Evolutionary conservation across 2,797 vertebrate species (phyloP).

Genomic region (Garrulus glandarius): DNA sequence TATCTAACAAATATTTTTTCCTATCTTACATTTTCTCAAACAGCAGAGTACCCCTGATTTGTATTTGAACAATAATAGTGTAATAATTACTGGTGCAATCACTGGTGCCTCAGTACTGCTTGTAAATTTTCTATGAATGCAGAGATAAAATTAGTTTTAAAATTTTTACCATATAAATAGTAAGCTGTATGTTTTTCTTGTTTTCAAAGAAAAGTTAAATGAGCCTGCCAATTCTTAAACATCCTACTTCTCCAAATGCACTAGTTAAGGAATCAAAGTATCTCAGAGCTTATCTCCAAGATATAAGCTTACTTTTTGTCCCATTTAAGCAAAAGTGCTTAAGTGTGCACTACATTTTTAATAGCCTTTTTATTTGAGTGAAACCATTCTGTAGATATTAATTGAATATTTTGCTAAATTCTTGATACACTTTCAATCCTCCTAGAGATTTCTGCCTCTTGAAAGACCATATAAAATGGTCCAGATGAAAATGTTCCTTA

Average conservation of each 20-base stretch:
- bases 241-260: background rate
- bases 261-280: background rate
- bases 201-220: background rate
- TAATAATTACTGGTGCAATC: background rate
- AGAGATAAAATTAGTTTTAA: background rate
- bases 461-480: background rate
- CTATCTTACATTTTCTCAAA: background rate
- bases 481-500: background rate
- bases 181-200: background rate
- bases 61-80: conserved; percentile 29
- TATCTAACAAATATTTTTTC: background rate
- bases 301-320: background rate
- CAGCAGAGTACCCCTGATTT: background rate
- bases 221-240: background rate
- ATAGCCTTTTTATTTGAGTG: background rate
- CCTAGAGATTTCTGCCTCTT: background rate
- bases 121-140: conserved; percentile 23
- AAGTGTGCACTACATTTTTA: background rate
- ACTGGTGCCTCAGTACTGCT: background rate
- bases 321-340: background rate
- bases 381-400: background rate
- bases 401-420: background rate
- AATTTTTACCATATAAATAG: background rate
- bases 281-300: background rate
- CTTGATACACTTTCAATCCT: background rate